Evolutionary conservation across 2,888 invertebrate genomes (phyloP).

Genomic region (Campoplex capitator): DNA sequence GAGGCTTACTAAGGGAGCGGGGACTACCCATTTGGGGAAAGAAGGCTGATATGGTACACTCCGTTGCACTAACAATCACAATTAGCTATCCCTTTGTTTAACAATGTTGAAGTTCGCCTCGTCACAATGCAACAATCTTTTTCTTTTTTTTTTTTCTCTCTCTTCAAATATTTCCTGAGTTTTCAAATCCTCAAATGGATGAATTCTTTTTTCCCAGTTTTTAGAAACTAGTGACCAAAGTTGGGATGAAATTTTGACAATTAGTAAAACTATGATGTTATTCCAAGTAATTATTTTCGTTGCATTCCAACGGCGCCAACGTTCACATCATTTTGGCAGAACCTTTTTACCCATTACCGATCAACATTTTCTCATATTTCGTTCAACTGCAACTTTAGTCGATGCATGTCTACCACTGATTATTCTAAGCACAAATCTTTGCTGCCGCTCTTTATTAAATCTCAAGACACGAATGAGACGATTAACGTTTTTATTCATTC

Average conservation of each 20-base stretch:
- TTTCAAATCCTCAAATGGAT: not conserved
- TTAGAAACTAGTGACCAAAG: not conserved
- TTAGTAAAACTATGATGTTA: not conserved
- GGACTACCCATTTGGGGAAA: constrained; percentile 78
- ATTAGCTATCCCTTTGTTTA: constrained; percentile 13
- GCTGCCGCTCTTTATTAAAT: not conserved
- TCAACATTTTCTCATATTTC: not conserved
- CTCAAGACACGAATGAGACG: not conserved
- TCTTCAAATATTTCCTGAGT: not conserved
- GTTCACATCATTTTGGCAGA: not conserved
- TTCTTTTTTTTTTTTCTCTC: not conserved
- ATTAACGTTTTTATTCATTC: not conserved
- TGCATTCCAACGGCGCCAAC: not conserved
- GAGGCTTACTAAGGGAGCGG: constrained; percentile 80
- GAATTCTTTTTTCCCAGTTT: not conserved
- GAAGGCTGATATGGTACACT: constrained; percentile 80
- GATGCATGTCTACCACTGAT: not conserved
- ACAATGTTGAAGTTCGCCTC: not conserved
- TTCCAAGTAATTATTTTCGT: not conserved
- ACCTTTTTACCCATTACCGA: not conserved
- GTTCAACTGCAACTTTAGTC: not conserved
- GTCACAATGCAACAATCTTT: not conserved
- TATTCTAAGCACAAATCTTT: not conserved
- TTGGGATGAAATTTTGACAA: not conserved
- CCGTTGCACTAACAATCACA: constrained; percentile 59